Percentiles rank a stretch among this genome's conserved stretches.
Conservation (phyloP, 1,140 invertebrate species). For the Aporrectodea caliginosa region DNA sequence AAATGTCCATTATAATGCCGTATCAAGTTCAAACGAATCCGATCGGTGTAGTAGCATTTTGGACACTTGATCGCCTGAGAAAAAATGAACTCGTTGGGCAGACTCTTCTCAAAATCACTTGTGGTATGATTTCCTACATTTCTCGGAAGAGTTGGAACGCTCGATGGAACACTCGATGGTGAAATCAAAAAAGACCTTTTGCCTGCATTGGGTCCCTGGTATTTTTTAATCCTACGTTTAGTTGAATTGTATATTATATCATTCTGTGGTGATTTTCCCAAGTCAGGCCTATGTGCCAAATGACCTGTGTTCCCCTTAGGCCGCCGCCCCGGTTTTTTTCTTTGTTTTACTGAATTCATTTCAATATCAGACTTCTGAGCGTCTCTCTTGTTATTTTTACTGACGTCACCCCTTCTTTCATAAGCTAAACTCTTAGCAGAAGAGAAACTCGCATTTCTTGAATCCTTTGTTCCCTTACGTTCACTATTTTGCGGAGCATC, state of each 20-base stretch:
- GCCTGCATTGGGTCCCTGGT: not conserved
- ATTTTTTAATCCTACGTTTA: not conserved
- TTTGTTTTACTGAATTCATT: not conserved
- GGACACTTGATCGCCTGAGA: not conserved
- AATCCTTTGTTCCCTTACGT: too few relatives aligned
- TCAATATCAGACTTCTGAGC: not conserved
- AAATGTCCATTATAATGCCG: not conserved
- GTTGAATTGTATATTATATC: not conserved
- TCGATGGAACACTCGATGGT: not conserved
- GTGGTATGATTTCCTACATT: not conserved
- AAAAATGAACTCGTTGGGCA: not conserved
- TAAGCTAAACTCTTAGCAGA: not conserved
- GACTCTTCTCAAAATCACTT: not conserved
- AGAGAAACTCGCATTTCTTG: too few relatives aligned
- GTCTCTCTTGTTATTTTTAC: not conserved
- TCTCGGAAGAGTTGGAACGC: not conserved
- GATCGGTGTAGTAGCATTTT: not conserved
- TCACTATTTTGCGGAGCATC: too few relatives aligned
- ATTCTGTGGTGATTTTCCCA: too few relatives aligned
- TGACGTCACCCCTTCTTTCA: not conserved
- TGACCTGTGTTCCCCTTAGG: too few relatives aligned
- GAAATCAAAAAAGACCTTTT: not conserved
- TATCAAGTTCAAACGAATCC: not conserved
- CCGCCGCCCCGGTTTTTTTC: not conserved
- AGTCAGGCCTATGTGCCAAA: too few relatives aligned